Percentiles rank a stretch among this genome's conserved stretches.
These are phyloP conservation scores for Cygnus buccinator DNA, from an alignment of 2,113 vertebrate species.

Conservation along the genomic window DNA sequence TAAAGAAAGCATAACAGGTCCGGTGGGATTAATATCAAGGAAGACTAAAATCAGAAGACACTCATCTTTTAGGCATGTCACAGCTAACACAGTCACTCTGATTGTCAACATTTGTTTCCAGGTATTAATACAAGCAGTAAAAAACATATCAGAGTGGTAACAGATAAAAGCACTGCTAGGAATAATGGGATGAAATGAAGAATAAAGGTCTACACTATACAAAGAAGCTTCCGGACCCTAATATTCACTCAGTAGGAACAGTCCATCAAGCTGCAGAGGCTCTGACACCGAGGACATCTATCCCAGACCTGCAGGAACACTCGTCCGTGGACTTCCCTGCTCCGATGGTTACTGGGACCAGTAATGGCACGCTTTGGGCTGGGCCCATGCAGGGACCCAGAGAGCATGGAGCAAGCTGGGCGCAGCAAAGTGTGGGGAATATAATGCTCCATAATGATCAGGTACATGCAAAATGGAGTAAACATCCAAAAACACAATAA, in stretches of 20 bases:
- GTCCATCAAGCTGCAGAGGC: neutral
- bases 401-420: rapidly evolving
- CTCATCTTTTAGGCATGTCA: neutral
- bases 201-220: neutral
- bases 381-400: neutral
- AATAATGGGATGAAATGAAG: neutral
- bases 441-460: neutral
- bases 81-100: neutral
- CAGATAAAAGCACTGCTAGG: neutral
- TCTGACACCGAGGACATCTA: neutral
- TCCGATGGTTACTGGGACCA: neutral
- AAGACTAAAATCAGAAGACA: neutral
- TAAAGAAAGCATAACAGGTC: neutral
- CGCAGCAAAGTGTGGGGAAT: rapidly evolving
- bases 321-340: rapidly evolving
- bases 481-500: neutral
- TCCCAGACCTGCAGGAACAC: rapidly evolving
- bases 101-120: slow-evolving; percentile 6
- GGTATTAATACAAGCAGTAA: neutral
- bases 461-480: neutral
- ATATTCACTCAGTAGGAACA: neutral
- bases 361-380: neutral
- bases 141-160: neutral
- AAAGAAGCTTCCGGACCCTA: neutral
- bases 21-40: neutral